Evolutionary conservation across 2,888 invertebrate species (phyloP).

Genomic region (Melitaea athalia): DNA sequence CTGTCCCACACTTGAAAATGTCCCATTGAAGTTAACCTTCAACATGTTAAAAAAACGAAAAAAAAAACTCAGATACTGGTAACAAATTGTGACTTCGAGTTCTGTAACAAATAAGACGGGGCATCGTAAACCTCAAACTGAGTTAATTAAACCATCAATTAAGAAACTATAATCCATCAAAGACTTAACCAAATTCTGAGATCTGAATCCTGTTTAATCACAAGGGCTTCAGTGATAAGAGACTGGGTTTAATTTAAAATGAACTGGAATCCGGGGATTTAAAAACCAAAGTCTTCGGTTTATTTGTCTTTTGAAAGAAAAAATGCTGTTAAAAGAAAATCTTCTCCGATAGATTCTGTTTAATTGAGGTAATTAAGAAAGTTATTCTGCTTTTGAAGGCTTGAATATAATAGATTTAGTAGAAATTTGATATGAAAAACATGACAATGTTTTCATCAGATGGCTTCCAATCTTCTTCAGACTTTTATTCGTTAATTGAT

Average conservation of each 20-base stretch:
- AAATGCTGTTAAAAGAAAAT: constrained; percentile 2
- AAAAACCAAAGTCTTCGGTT: constrained; percentile 4
- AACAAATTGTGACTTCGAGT: background rate
- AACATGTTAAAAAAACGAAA: too few species aligned
- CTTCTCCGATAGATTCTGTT: constrained; percentile 9
- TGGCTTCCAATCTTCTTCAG: too few species aligned
- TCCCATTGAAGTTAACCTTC: too few species aligned
- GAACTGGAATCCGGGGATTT: constrained; percentile 11
- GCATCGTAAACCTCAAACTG: background rate
- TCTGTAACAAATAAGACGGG: background rate
- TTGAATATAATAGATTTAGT: too few species aligned
- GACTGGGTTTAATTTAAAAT: constrained; percentile 29
- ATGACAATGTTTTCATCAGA: too few species aligned
- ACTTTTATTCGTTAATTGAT: too few species aligned
- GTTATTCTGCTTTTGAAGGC: too few species aligned
- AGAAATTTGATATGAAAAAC: too few species aligned
- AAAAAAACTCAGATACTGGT: too few species aligned
- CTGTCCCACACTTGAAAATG: too few species aligned
- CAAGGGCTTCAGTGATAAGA: constrained; percentile 20
- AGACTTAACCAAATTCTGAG: constrained; percentile 13
- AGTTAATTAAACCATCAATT: constrained; percentile 2
- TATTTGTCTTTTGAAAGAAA: background rate
- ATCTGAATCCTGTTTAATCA: constrained; percentile 23
- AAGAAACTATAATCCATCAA: constrained; percentile 14
- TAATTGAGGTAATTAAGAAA: too few species aligned